These are phyloP conservation scores for Scaptodrosophila lebanonensis DNA, from an alignment of 1,140 invertebrate species.

Conservation along the genomic window DNA sequence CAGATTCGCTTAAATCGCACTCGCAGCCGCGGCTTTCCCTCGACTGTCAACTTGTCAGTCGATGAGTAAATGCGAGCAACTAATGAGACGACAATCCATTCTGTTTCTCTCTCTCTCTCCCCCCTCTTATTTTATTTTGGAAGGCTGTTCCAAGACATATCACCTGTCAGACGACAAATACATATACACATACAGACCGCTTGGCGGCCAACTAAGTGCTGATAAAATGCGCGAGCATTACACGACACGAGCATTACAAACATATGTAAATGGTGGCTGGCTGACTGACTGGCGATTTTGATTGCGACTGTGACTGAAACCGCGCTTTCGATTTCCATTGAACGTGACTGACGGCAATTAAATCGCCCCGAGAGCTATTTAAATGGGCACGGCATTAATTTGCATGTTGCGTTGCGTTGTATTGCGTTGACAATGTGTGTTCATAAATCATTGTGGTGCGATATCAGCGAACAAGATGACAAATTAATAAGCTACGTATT, in stretches of 20 bases:
- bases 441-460: conserved; percentile 73
- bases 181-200: conserved; percentile 14
- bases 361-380: too few species aligned
- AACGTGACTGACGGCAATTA: conserved; percentile 45
- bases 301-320: conserved; percentile 46
- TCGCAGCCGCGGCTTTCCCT: conserved; percentile 24
- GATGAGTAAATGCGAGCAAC: too few species aligned
- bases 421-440: too few species aligned
- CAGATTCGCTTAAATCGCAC: not conserved
- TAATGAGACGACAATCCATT: conserved; percentile 20
- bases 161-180: too few species aligned
- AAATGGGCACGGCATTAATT: too few species aligned
- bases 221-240: too few species aligned
- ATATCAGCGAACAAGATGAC: not conserved
- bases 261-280: conserved; percentile 51
- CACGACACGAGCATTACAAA: conserved; percentile 34
- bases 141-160: conserved; percentile 54
- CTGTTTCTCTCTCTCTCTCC: conserved; percentile 37
- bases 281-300: conserved; percentile 44
- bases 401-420: too few species aligned
- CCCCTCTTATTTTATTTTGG: too few species aligned
- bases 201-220: not conserved
- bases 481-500: conserved; percentile 42
- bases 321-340: conserved; percentile 60
- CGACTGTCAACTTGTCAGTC: conserved; percentile 66